These are phyloP conservation scores for Drosophila rufa DNA, from an alignment of 1,140 invertebrate genomes.

Conservation along the genomic window DNA sequence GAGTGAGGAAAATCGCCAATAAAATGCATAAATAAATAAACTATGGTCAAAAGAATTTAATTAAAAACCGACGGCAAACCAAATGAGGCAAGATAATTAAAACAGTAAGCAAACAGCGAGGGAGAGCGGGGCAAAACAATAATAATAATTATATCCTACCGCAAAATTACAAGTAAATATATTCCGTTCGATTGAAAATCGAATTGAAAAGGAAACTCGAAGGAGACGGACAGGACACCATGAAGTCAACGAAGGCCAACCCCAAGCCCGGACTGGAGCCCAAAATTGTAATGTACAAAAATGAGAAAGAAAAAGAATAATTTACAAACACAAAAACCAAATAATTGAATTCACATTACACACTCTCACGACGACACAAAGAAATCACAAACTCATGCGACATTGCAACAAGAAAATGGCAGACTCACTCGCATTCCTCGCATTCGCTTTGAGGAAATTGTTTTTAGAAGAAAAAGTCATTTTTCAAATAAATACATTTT, in stretches of 20 bases:
- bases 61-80: conserved; percentile 32
- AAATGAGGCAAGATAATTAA: conserved; percentile 55
- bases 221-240: conserved; percentile 14
- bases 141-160: conserved; percentile 20
- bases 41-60: conserved; percentile 52
- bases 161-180: conserved; percentile 38
- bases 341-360: conserved; percentile 47
- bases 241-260: conserved; percentile 68
- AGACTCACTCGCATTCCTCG: conserved; percentile 35
- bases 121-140: not conserved
- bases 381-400: conserved; percentile 45
- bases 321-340: conserved; percentile 15
- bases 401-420: conserved; percentile 51
- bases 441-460: not conserved
- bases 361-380: conserved; percentile 27
- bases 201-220: conserved; percentile 3
- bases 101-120: conserved; percentile 29
- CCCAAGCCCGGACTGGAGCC: conserved; percentile 69
- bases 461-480: conserved; percentile 35
- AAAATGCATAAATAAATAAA: conserved; percentile 57
- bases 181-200: conserved; percentile 8
- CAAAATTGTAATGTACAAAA: conserved; percentile 80
- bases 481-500: conserved; percentile 27
- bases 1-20: conserved; percentile 54
- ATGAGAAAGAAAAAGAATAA: conserved; percentile 23